These are phyloP conservation scores for Phyllotreta cruciferae DNA, from an alignment of 2,888 invertebrate species.

Conservation along the genomic window DNA sequence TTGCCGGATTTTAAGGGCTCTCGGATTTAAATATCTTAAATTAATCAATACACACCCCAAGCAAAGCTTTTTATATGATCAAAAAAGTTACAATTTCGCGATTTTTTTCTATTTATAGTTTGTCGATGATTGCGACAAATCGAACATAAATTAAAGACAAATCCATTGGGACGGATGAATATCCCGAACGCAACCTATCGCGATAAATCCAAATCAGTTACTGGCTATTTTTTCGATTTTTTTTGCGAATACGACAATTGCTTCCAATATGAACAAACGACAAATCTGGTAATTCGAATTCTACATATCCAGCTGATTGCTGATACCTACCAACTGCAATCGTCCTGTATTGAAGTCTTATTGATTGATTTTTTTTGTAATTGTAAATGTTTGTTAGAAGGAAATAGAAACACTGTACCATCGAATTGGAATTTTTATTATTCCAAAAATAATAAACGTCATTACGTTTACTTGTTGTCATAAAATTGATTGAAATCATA, in stretches of 20 bases:
- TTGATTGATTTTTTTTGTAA: slow-evolving; percentile 29
- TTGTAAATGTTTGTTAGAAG: slow-evolving; percentile 11
- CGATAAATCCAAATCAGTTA: slow-evolving; percentile 15
- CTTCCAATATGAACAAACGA: slow-evolving; percentile 26
- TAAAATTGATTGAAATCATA: too few relatives aligned
- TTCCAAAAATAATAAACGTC: too few relatives aligned
- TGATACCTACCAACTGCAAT: slow-evolving; percentile 30
- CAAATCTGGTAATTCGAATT: slow-evolving; percentile 29
- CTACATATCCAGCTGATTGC: slow-evolving; percentile 30
- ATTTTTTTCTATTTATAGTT: neutral
- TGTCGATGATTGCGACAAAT: neutral
- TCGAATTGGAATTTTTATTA: too few relatives aligned
- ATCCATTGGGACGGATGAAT: neutral
- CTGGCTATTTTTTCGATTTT: slow-evolving; percentile 15
- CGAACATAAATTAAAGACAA: slow-evolving; percentile 15
- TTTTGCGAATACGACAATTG: slow-evolving; percentile 22
- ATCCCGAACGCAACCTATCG: slow-evolving; percentile 1
- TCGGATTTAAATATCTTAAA: slow-evolving; percentile 22
- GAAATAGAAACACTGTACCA: too few relatives aligned
- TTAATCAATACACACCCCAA: slow-evolving; percentile 16
- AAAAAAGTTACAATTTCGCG: too few relatives aligned
- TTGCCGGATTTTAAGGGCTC: slow-evolving; percentile 30
- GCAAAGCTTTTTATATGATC: neutral
- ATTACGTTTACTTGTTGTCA: too few relatives aligned
- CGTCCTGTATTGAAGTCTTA: slow-evolving; percentile 27